Conservation (phyloP, 2,888 invertebrate genomes). For the Xanthia togata region DNA sequence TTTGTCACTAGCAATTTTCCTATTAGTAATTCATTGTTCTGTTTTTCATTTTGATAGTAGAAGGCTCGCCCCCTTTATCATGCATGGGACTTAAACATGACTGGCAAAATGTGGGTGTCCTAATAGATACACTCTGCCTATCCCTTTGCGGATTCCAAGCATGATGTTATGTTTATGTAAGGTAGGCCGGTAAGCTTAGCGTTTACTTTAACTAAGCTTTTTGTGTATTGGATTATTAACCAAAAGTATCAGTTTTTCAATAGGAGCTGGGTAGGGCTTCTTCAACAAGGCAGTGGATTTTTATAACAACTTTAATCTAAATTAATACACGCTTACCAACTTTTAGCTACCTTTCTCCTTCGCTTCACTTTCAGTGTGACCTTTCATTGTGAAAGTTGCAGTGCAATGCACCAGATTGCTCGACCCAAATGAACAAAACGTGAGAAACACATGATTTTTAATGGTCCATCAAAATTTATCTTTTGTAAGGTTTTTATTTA, state of each 20-base stretch:
- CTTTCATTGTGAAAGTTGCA: slow-evolving; percentile 40
- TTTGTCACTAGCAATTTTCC: slow-evolving; percentile 32
- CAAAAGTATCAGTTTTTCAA: not conserved
- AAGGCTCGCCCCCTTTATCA: no score
- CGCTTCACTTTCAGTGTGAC: slow-evolving; percentile 22
- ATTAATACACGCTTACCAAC: not conserved
- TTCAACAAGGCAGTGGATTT: not conserved
- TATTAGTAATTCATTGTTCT: slow-evolving; percentile 23
- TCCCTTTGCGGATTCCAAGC: no score
- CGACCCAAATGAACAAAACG: slow-evolving; percentile 17
- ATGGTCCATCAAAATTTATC: not conserved
- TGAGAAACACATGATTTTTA: slow-evolving; percentile 11
- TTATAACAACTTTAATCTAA: not conserved
- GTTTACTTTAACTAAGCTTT: no score
- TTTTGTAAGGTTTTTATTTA: slow-evolving; percentile 5
- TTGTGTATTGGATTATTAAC: not conserved
- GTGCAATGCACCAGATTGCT: slow-evolving; percentile 20
- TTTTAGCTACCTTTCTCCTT: not conserved
- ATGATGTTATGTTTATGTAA: no score
- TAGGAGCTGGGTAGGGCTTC: not conserved
- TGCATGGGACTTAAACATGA: not conserved
- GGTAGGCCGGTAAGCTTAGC: no score
- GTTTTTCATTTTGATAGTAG: not conserved
- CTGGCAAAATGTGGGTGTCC: not conserved
- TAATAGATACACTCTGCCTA: not conserved